Conservation (phyloP, 2,113 vertebrate species). For the Onychostoma macrolepis region DNA sequence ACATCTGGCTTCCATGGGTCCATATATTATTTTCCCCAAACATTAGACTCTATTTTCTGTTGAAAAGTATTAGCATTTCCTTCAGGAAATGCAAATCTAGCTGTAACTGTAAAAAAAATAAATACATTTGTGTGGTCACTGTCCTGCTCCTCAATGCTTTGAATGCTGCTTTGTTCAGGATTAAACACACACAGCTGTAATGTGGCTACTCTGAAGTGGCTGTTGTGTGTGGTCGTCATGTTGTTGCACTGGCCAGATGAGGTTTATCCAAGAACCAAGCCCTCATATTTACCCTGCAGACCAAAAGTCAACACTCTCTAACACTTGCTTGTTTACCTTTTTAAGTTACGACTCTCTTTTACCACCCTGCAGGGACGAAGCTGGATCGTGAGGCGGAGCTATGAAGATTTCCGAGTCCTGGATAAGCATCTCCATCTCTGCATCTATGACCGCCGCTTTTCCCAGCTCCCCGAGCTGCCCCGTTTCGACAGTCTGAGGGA, state of each 20-base stretch:
- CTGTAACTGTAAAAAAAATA: not conserved
- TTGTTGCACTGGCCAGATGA: conserved; percentile 5
- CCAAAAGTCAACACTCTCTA: not conserved
- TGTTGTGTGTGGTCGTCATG: conserved; percentile 6
- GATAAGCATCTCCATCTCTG: conserved; percentile 98
- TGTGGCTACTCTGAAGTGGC: not conserved
- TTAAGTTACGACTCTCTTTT: conserved; percentile 16
- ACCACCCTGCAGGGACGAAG: conserved; percentile 81
- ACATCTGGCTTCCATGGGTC: not conserved
- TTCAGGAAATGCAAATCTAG: conserved; percentile 12
- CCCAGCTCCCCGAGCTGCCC: conserved; percentile 93
- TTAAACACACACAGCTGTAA: not conserved
- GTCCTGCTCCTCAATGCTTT: not conserved
- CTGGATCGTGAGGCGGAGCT: conserved; percentile 98
- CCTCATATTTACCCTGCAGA: conserved; percentile 10
- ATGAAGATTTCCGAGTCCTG: conserved; percentile 96
- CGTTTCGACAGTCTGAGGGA: conserved; percentile 90
- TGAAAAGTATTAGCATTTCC: not conserved
- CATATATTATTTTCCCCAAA: not conserved
- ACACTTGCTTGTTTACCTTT: conserved; percentile 27
- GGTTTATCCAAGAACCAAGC: not conserved
- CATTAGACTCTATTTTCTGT: not conserved
- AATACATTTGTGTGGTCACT: not conserved
- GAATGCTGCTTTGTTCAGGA: not conserved
- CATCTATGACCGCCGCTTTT: conserved; percentile 97